Evolutionary conservation across 2,888 invertebrate species (phyloP).

Genomic region (Meta bourneti): DNA sequence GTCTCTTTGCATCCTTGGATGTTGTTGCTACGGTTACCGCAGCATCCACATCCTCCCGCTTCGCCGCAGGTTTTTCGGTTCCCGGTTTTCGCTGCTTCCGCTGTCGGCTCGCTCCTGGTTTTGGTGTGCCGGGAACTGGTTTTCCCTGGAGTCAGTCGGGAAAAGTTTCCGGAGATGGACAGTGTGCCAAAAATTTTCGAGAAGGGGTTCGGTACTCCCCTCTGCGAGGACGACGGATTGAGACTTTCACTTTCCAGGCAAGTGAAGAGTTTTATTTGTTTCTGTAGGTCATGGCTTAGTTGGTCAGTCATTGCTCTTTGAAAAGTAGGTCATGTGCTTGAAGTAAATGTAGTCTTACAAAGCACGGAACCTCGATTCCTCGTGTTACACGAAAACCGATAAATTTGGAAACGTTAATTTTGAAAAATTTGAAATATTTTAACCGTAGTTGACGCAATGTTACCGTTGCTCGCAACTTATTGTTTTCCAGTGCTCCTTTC

Average conservation of each 20-base stretch:
- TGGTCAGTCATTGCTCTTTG: too few relatives aligned
- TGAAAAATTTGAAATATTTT: too few relatives aligned
- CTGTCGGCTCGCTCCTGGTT: conserved; percentile 23
- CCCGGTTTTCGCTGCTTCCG: conserved; percentile 21
- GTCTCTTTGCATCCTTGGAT: conserved; percentile 75
- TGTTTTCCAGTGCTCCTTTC: too few relatives aligned
- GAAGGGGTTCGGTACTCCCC: not conserved
- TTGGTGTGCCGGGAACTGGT: not conserved
- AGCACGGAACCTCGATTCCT: too few relatives aligned
- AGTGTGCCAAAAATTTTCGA: conserved; percentile 28
- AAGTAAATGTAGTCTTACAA: too few relatives aligned
- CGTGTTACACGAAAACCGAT: too few relatives aligned
- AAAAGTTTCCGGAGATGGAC: conserved; percentile 6
- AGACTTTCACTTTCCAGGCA: conserved; percentile 25
- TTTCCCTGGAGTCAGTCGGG: not conserved
- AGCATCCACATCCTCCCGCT: not conserved
- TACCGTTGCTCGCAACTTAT: too few relatives aligned
- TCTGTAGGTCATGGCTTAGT: too few relatives aligned
- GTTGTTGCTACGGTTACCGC: conserved; percentile 73
- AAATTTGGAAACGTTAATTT: too few relatives aligned
- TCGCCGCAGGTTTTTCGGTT: conserved; percentile 31
- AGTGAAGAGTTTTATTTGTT: conserved; percentile 26
- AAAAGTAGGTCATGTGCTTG: too few relatives aligned
- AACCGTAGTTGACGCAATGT: too few relatives aligned
- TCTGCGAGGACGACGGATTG: not conserved